phyloP scores from a whole-genome alignment of 2,113 vertebrate genomes.

The Propithecus coquereli region DNA sequence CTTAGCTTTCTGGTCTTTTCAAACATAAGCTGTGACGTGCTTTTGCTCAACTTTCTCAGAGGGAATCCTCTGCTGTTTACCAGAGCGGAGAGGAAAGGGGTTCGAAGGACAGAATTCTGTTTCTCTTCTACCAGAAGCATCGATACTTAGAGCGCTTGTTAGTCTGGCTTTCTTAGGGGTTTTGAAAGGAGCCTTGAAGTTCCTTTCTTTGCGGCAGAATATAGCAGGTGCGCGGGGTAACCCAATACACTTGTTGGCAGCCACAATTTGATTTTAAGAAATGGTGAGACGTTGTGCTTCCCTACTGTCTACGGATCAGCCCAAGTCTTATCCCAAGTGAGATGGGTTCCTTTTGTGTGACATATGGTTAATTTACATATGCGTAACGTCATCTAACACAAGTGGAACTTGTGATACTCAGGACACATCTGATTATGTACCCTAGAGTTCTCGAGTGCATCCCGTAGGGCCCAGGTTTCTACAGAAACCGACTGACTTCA shows the following conservation, averaged over 20 bases:
- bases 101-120: not conserved
- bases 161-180: not conserved
- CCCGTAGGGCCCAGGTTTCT: not conserved
- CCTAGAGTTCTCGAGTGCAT: not conserved
- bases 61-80: not conserved
- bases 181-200: not conserved
- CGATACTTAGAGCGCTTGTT: not conserved
- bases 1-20: not conserved
- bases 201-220: not conserved
- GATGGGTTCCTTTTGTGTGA: not conserved
- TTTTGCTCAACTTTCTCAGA: not conserved
- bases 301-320: not conserved
- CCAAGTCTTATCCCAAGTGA: not conserved
- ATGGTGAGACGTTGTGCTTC: not conserved
- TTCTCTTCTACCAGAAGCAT: not conserved
- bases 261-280: not conserved
- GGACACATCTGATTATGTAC: not conserved
- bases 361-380: not conserved
- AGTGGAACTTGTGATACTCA: not conserved
- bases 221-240: not conserved
- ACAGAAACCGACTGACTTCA: not conserved
- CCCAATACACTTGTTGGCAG: not conserved
- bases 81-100: not conserved
- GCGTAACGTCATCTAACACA: not conserved
- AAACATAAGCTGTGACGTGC: accelerated